Evolutionary conservation across 2,888 invertebrate genomes (phyloP), one percentile per base, ranked within the genome.

Genomic region (Volucella inanis): DNA sequence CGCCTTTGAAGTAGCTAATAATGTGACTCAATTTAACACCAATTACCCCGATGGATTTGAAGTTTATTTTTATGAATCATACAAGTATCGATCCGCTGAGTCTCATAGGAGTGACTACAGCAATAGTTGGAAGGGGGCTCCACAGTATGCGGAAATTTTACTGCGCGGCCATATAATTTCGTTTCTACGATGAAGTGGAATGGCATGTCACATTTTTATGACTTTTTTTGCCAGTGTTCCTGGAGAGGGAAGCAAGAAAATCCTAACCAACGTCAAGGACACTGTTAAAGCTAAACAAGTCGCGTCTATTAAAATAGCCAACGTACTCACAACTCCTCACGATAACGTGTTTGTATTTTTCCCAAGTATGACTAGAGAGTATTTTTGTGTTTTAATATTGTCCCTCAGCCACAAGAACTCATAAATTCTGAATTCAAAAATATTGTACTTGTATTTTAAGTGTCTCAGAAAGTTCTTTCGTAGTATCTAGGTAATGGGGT

Each of bases 181-280:
- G 52, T 49, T 78, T 75, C 74, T 54, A 74, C 52, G 50, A n/a
- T 70, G n/a, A 57, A 83, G 62, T 70, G 57, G 70, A 83, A 64
- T 83, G 74, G 54, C 83, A 83, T 83, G 78, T 83, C 72, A 78
- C 68, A 74, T 74, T 78, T 83, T 83, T 83, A 83, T 83, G 74
- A 52, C 61, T 55, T 61, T 43, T 18, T 72, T 55, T 45, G 22
- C 31, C 31, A 65, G 74, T 55, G 68, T 68, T 78, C 47, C 52
- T 70, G 59, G 61, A 62, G 31, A 18, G 41, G 2, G 43, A 43
- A 61, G 14, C 15, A 43, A 70, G 55, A 54, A 39, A 15, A 49
- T 18, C 31, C 22, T 39, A 49, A 15, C 15, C 15, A 55, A 3
- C n/a, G 22, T 11, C 50, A 15, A 18, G 43, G 39, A 61, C 45